Evolutionary conservation across 2,888 invertebrate species (phyloP).

Genomic region (Nymphalis urticae): DNA sequence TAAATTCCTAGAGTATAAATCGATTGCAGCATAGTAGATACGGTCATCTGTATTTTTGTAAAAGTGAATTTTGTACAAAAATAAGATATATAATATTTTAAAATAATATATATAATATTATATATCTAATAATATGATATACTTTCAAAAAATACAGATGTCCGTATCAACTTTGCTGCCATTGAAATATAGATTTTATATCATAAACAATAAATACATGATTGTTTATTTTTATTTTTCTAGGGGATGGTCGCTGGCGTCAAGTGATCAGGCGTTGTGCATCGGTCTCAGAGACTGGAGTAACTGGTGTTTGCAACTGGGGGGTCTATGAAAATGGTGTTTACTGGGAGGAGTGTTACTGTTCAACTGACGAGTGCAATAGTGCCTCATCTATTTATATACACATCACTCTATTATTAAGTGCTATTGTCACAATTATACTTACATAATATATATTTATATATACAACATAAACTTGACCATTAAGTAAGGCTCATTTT

Average conservation of each 20-base stretch:
- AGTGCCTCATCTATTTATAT: conserved; percentile 51
- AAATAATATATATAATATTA: too few species aligned
- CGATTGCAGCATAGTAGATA: too few species aligned
- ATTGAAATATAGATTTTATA: too few species aligned
- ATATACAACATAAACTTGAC: background rate
- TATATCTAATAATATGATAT: too few species aligned
- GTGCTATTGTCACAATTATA: conserved; percentile 37
- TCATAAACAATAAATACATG: too few species aligned
- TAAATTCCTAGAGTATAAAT: too few species aligned
- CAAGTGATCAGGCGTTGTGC: conserved; percentile 95
- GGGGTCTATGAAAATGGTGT: conserved; percentile 96
- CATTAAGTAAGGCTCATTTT: too few species aligned
- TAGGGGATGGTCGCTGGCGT: conserved; percentile 97
- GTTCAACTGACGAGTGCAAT: conserved; percentile 95
- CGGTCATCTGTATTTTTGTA: too few species aligned
- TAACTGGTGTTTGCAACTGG: conserved; percentile 98
- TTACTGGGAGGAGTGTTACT: conserved; percentile 98
- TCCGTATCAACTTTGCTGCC: too few species aligned
- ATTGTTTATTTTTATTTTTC: conserved; percentile 41
- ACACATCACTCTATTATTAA: conserved; percentile 49
- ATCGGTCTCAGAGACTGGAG: conserved; percentile 93
- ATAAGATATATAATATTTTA: too few species aligned
- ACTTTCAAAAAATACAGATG: too few species aligned
- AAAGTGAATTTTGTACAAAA: too few species aligned
- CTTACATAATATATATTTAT: conserved; percentile 1